Conservation (phyloP, 2,113 vertebrate species). For the Jaculus jaculus region DNA sequence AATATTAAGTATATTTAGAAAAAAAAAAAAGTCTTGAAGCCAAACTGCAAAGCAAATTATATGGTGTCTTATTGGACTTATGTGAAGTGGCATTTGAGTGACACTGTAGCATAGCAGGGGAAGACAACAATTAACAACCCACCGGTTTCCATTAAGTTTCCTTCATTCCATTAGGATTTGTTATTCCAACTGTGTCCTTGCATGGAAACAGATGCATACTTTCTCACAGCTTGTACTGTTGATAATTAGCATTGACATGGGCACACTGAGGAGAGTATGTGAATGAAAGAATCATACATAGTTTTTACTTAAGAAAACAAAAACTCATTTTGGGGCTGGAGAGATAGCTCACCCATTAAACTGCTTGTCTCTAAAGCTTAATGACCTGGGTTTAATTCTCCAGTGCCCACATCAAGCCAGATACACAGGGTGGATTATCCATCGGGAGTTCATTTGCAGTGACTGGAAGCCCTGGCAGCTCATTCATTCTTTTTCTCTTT, state of each 20-base stretch:
- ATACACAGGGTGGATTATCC: too few species aligned
- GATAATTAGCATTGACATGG: neutral
- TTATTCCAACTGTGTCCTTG: neutral
- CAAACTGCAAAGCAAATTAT: neutral
- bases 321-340: too few species aligned
- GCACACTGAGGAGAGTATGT: neutral
- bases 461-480: too few species aligned
- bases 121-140: neutral
- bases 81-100: neutral
- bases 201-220: neutral
- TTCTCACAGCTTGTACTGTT: neutral
- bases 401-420: too few species aligned
- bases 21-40: neutral
- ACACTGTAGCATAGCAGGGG: neutral
- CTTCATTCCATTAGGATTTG: neutral
- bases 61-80: neutral
- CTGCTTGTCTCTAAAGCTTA: too few species aligned
- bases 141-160: neutral
- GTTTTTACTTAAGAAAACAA: too few species aligned
- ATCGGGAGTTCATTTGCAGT: too few species aligned
- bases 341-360: too few species aligned
- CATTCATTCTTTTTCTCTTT: too few species aligned
- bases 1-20: neutral
- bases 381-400: too few species aligned
- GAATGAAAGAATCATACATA: neutral